A percentile compares a stretch with the other conserved stretches of the same genome.
Conservation (phyloP, 2,113 vertebrate genomes). For the Benitochromis conjunctus region DNA sequence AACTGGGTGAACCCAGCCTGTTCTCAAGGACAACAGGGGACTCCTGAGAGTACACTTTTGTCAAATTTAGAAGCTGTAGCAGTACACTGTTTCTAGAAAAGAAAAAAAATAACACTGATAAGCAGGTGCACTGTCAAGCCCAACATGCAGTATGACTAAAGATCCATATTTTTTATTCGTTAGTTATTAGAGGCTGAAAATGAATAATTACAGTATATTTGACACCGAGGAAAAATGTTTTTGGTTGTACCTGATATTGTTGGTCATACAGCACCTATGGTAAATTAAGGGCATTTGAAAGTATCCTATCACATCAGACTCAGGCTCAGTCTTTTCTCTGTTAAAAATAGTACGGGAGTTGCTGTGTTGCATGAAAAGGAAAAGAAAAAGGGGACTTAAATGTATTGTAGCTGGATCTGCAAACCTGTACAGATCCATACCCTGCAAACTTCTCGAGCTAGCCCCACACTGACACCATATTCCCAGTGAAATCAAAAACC, state of each 20-base stretch:
- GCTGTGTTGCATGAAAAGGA: neutral
- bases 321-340: neutral
- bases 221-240: neutral
- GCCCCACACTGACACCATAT: neutral
- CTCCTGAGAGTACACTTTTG: neutral
- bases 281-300: neutral
- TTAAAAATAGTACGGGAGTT: neutral
- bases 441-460: neutral
- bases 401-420: neutral
- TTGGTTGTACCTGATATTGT: neutral
- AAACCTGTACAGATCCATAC: neutral
- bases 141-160: neutral
- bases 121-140: neutral
- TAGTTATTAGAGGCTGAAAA: neutral
- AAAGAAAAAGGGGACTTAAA: neutral
- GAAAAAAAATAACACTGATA: neutral
- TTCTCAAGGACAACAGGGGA: slow-evolving; percentile 49
- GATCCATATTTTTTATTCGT: neutral
- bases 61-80: neutral
- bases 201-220: neutral
- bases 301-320: neutral
- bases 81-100: neutral
- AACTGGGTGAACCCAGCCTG: slow-evolving; percentile 50
- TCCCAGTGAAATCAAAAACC: neutral
- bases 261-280: neutral